phyloP scores from a whole-genome alignment of 2,888 invertebrate genomes.

The Drosophila ochracea region DNA sequence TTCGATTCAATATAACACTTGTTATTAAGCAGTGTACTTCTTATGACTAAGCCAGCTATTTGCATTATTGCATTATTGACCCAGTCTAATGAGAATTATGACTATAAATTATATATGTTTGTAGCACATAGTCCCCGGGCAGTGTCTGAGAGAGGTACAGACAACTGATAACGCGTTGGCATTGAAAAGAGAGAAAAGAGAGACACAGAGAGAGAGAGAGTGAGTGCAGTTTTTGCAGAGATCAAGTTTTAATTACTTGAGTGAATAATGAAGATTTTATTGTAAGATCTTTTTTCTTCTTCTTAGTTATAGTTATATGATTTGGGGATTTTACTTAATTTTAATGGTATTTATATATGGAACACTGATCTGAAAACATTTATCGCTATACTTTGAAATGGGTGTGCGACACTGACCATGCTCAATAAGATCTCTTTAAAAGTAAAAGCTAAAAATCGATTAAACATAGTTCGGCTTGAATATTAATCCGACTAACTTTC shows the following conservation, averaged over 20 bases:
- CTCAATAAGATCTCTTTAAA: background rate
- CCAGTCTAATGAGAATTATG: background rate
- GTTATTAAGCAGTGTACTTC: background rate
- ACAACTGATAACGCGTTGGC: constrained; percentile 10
- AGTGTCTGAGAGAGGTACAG: background rate
- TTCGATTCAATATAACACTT: background rate
- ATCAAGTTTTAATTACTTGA: background rate
- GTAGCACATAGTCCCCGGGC: background rate
- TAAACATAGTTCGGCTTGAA: background rate
- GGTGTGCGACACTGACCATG: background rate
- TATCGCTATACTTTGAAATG: background rate
- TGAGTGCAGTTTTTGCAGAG: background rate
- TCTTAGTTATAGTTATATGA: background rate
- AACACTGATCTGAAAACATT: background rate
- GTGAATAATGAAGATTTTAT: background rate
- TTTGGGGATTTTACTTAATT: no score
- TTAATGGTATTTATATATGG: background rate
- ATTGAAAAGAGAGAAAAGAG: constrained; percentile 22
- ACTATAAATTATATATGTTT: constrained; percentile 10
- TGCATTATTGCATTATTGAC: constrained; percentile 17
- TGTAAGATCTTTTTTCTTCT: background rate
- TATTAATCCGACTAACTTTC: background rate
- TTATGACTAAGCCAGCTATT: background rate
- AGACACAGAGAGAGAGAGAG: background rate
- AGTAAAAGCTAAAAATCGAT: background rate